Percentiles rank a stretch among this genome's conserved stretches.
These are phyloP conservation scores for Dasysyrphus tricinctus DNA, from an alignment of 2,888 invertebrate genomes.

Conservation along the genomic window DNA sequence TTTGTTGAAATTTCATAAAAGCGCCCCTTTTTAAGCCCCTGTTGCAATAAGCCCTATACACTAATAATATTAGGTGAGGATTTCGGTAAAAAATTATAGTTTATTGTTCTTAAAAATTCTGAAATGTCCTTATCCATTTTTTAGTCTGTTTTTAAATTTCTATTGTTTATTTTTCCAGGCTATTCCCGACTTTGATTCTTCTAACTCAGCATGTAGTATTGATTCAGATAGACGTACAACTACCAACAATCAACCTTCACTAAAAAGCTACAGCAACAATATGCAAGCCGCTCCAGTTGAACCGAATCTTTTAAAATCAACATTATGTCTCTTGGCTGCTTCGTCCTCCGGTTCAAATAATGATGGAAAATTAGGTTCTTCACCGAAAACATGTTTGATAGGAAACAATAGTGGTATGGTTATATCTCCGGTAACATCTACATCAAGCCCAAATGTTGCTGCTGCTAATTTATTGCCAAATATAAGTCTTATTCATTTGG, in stretches of 20 bases:
- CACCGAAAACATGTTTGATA: slow-evolving; percentile 31
- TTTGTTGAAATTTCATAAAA: no score
- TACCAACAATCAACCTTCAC: slow-evolving; percentile 15
- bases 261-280: slow-evolving; percentile 22
- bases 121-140: no score
- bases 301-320: slow-evolving; percentile 54
- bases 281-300: slow-evolving; percentile 35
- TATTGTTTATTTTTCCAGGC: slow-evolving; percentile 45
- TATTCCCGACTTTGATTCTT: slow-evolving; percentile 75
- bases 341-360: slow-evolving; percentile 24
- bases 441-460: slow-evolving; percentile 20
- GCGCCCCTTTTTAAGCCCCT: no score
- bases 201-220: slow-evolving; percentile 76
- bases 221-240: slow-evolving; percentile 75
- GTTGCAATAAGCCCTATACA: no score
- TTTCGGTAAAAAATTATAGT: no score
- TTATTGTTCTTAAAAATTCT: no score
- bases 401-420: slow-evolving; percentile 57
- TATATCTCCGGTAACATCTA: slow-evolving; percentile 45
- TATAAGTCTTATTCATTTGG: slow-evolving; percentile 64
- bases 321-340: slow-evolving; percentile 39
- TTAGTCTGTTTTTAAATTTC: not conserved
- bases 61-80: no score
- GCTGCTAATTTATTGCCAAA: slow-evolving; percentile 61
- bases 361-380: slow-evolving; percentile 12